Evolutionary conservation across 2,797 vertebrate species (phyloP), one percentile per base, ranked within the genome.

Genomic region (Craterocephalus amniculus): DNA sequence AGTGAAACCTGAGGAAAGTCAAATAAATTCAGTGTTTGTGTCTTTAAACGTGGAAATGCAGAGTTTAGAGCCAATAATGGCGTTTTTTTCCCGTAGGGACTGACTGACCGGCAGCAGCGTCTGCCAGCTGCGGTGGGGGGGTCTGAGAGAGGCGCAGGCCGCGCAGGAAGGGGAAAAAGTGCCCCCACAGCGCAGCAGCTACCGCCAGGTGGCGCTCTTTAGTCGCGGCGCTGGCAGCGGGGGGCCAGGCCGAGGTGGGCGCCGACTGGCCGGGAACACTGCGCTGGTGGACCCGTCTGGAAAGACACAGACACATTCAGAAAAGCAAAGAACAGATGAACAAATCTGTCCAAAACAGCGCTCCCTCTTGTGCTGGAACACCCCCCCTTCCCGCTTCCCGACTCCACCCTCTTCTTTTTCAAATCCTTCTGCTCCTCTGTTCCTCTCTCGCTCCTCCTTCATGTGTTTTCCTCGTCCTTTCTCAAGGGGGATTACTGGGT

Each of bases 151-250:
- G 95, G 73, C 96, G 95, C 73, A 97, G 94, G 86, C 93, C 95
- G 83, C 96, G 96, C 86, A 99, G 85, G 88, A 95, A 97, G 1
- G 96, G 95, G 79, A 97, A 98, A 91, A 99, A 98, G 86, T 98
- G 96, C 16, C 85, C 94, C 98, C 98, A 99, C 13, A 99, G 95
- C 4, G 95, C 94, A 3, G 83, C 73, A 63, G 96, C 96, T 5
- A 97, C 96, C 92, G 96, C 97, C 90, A 98, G 97, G 95, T 98
- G 98, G 95, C 95, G 96, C 95, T 99, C 97, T 96, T 95, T 97
- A 91, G 93, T 94, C 78, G 79, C 90, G 70, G 83, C 94, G 91
- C 86, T 91, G 87, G 92, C 86, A 65, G 90, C 67, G 49, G 92
- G 91, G 27, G 80, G 63, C 67, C 90, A 72, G 78, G 88, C 88